Percentiles rank a stretch among this genome's conserved stretches.
phyloP scores from a whole-genome alignment of 2,113 vertebrate genomes.

The Leptosomus discolor region DNA sequence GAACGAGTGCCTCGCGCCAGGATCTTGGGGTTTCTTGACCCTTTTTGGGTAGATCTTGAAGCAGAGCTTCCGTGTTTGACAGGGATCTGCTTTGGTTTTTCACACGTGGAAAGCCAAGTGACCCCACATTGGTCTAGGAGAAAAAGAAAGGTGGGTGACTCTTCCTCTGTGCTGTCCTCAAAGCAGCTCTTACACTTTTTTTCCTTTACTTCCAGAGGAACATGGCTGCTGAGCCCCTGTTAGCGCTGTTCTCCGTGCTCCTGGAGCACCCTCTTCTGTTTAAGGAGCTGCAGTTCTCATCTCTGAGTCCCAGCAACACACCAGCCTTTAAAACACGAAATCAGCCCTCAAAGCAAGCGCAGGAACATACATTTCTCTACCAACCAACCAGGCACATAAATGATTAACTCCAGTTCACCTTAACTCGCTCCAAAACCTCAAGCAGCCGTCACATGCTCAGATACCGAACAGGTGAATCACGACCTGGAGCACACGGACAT shows the following conservation, averaged over 20 bases:
- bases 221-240: neutral
- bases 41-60: neutral
- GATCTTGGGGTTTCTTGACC: neutral
- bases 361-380: neutral
- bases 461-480: accelerated
- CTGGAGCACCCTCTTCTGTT: constrained; percentile 40
- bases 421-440: accelerated
- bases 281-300: neutral
- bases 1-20: accelerated
- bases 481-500: accelerated
- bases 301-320: accelerated
- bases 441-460: accelerated
- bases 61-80: neutral
- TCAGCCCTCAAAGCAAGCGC: accelerated
- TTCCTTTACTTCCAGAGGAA: neutral
- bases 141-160: neutral
- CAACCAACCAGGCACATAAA: accelerated
- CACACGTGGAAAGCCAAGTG: neutral
- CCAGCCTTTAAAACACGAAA: accelerated
- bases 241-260: accelerated
- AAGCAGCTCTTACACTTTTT: neutral
- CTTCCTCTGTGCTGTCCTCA: neutral
- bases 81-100: neutral
- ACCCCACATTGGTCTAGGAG: accelerated
- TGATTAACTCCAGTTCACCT: neutral